A percentile compares a stretch with the other conserved stretches of the same genome.
Conservation (phyloP, 1,140 invertebrate species). For the Eurosta solidaginis region DNA sequence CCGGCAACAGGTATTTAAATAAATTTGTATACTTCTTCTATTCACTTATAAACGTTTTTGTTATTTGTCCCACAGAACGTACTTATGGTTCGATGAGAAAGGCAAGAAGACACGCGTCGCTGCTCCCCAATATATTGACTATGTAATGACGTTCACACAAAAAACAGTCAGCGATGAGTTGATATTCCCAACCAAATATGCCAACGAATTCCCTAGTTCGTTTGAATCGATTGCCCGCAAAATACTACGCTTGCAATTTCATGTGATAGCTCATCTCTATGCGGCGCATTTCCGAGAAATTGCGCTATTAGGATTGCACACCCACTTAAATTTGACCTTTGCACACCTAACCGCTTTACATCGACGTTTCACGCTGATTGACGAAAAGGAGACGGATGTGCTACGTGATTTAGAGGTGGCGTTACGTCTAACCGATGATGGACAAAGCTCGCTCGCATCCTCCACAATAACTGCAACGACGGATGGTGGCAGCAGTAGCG, state of each 20-base stretch:
- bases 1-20: slow-evolving; percentile 78
- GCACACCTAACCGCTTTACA: slow-evolving; percentile 90
- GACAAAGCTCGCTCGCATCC: slow-evolving; percentile 31
- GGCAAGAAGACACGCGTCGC: slow-evolving; percentile 96
- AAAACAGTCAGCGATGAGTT: slow-evolving; percentile 96
- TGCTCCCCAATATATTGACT: slow-evolving; percentile 97
- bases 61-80: slow-evolving; percentile 71
- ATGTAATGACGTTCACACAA: slow-evolving; percentile 97
- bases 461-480: slow-evolving; percentile 27
- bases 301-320: slow-evolving; percentile 87
- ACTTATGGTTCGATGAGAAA: slow-evolving; percentile 98
- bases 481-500: slow-evolving; percentile 37
- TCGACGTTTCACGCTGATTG: slow-evolving; percentile 89
- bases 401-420: slow-evolving; percentile 83
- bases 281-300: slow-evolving; percentile 96
- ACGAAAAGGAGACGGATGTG: slow-evolving; percentile 94
- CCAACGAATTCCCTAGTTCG: slow-evolving; percentile 91
- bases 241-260: slow-evolving; percentile 94
- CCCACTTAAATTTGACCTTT: slow-evolving; percentile 95
- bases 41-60: neutral
- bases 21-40: neutral
- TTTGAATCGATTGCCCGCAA: slow-evolving; percentile 95
- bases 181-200: slow-evolving; percentile 98
- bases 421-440: slow-evolving; percentile 66
- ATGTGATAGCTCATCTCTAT: slow-evolving; percentile 97